Base-by-base conservation (phyloP, 2,113 vertebrate species). In the Turnix velox region DNA sequence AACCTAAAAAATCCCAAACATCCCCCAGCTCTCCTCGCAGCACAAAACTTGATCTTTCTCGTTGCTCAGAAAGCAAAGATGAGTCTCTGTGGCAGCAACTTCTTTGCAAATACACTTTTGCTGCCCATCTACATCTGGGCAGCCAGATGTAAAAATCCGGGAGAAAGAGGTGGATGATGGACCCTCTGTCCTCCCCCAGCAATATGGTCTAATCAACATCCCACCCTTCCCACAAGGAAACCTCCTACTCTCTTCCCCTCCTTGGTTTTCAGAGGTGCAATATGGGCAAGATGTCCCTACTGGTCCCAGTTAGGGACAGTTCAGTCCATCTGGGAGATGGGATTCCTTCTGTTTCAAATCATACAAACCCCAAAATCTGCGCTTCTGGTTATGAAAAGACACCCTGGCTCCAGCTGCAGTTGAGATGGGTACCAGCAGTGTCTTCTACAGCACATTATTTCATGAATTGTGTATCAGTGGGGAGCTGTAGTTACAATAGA, bases 81-180 rank as follows among this genome's bases (percentile, higher is more conserved):
- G 1, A 24, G n/a, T 33, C 19, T 28, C n/a, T 1, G 6, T 14
- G 43, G 24, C 73, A 87, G 68, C 8, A 37, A 20, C 22, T 14
- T 42, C 51, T 48, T 46, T 35, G 19, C 4, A 18, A 37, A 63
- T 0, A 28, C 77, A 27, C 40, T 65, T 19, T 2, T 4, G 22
- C 49, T 18, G 61, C 54, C 18, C 18, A 3, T 16, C 37, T 18
- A 25, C 8, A 4, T 11, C 57, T 8, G 17, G 33, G n/a, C 75
- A 54, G 68, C 25, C 31, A 11, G 18, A n/a, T n/a, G n/a, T n/a
- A n/a, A n/a, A n/a, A n/a, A n/a, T n/a, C n/a, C 0, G 0, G 57
- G 48, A 74, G 1, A 2, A 20, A 28, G 18, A 15, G 46, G 17
- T 10, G 1, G 1, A 33, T 0, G 4, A 6, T 12, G 24, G 24